Percentiles rank a stretch among this genome's conserved stretches.
phyloP scores from a whole-genome alignment of 2,888 invertebrate genomes.

The Dusona sp. region DNA sequence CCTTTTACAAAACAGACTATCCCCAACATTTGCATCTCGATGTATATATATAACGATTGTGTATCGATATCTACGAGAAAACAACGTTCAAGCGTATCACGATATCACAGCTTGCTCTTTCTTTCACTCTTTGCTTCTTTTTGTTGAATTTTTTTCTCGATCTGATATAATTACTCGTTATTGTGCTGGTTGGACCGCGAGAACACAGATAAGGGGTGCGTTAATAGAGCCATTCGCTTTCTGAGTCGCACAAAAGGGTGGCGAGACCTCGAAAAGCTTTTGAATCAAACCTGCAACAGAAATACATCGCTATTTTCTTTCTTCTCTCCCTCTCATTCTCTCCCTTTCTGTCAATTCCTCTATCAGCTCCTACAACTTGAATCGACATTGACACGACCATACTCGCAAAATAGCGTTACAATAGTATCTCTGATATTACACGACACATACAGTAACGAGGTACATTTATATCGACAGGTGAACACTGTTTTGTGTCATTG shows the following conservation, averaged over 20 bases:
- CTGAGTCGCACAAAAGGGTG: constrained; percentile 24
- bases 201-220: constrained; percentile 56
- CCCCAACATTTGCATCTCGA: not conserved
- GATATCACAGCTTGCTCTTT: constrained; percentile 31
- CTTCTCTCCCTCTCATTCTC: constrained; percentile 13
- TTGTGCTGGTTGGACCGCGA: constrained; percentile 36
- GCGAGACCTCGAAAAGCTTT: constrained; percentile 29
- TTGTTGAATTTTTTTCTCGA: constrained; percentile 25
- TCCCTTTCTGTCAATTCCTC: not conserved
- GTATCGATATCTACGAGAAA: constrained; percentile 40
- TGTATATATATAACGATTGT: constrained; percentile 14
- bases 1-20: constrained; percentile 55
- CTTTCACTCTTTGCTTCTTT: not conserved
- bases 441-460: not conserved
- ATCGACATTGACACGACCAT: constrained; percentile 40
- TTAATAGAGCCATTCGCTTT: constrained; percentile 60
- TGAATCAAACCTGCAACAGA: constrained; percentile 22
- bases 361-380: not conserved
- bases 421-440: constrained; percentile 35
- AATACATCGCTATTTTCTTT: not conserved
- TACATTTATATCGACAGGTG: constrained; percentile 46
- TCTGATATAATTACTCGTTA: constrained; percentile 63
- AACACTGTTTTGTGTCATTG: constrained; percentile 3
- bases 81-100: constrained; percentile 30
- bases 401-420: constrained; percentile 30